A percentile compares a stretch with the other conserved stretches of the same genome.
Evolutionary conservation across 37 sponge, comb jelly and placozoan genomes (phyloP).

Genomic region (Beroe ovata): DNA sequence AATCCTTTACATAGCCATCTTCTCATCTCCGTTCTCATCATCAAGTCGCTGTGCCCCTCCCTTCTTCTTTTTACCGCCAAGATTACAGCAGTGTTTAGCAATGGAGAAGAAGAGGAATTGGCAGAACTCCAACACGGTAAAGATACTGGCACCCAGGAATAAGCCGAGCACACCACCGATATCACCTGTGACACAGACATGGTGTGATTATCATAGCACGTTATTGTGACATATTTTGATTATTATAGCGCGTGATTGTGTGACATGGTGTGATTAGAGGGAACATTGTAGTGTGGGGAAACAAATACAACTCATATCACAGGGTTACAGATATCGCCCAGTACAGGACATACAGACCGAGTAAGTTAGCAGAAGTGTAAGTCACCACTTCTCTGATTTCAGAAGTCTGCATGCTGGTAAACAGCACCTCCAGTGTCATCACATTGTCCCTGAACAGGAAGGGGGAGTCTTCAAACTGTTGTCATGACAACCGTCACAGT

Average conservation of each 20-base stretch:
- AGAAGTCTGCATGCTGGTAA: constrained; percentile 29
- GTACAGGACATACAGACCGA: too few species aligned
- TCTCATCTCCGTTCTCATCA: background rate
- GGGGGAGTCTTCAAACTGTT: too few species aligned
- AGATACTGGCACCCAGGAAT: constrained; percentile 45
- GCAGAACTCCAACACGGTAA: constrained; percentile 42
- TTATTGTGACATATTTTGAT: too few species aligned
- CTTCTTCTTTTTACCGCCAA: background rate
- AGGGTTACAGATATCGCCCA: too few species aligned
- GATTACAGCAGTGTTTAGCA: constrained; percentile 20
- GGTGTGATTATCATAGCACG: too few species aligned
- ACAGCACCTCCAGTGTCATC: constrained; percentile 46
- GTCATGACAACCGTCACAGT: too few species aligned
- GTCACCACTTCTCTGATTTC: constrained; percentile 38
- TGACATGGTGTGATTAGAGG: too few species aligned
- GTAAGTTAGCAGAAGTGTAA: background rate
- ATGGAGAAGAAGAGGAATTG: constrained; percentile 44
- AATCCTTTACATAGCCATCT: background rate
- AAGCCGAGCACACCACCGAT: constrained; percentile 60
- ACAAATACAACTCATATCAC: too few species aligned
- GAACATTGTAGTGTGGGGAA: too few species aligned
- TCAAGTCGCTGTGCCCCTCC: background rate
- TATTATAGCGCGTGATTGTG: too few species aligned
- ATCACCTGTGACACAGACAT: too few species aligned
- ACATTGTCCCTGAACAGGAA: constrained; percentile 52